phyloP scores from a whole-genome alignment of 2,888 invertebrate genomes.

The Mamestra brassicae region DNA sequence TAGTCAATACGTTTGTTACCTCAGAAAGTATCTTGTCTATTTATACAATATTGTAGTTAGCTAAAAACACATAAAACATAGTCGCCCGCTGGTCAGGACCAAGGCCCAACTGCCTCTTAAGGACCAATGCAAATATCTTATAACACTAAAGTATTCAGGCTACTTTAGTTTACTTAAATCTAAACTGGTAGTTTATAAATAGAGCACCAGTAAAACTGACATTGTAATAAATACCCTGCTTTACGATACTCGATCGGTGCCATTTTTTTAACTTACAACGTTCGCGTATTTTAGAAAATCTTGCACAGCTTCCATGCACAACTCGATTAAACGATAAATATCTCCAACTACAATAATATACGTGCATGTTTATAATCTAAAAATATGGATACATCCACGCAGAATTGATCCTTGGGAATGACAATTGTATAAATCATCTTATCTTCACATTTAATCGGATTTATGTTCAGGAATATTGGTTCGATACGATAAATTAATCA shows the following conservation, averaged over 20 bases:
- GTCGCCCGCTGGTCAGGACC: slow-evolving; percentile 61
- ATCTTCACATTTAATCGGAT: slow-evolving; percentile 87
- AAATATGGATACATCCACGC: slow-evolving; percentile 63
- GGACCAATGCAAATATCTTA: slow-evolving; percentile 60
- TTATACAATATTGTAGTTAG: slow-evolving; percentile 43
- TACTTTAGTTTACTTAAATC: slow-evolving; percentile 70
- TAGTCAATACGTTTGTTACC: slow-evolving; percentile 19
- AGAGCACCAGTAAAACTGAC: slow-evolving; percentile 72
- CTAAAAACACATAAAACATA: slow-evolving; percentile 65
- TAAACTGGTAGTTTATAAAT: slow-evolving; percentile 74
- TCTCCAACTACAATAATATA: slow-evolving; percentile 46
- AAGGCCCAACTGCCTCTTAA: slow-evolving; percentile 53
- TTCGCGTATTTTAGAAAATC: slow-evolving; percentile 39
- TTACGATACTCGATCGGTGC: slow-evolving; percentile 62
- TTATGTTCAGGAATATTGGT: slow-evolving; percentile 85
- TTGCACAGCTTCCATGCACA: slow-evolving; percentile 29
- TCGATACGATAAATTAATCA: slow-evolving; percentile 89
- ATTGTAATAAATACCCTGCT: slow-evolving; percentile 67
- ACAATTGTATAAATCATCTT: slow-evolving; percentile 86
- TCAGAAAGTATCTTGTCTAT: slow-evolving; percentile 34
- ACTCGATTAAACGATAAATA: slow-evolving; percentile 48
- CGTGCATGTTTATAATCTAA: slow-evolving; percentile 41
- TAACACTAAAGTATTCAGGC: slow-evolving; percentile 69
- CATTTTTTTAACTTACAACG: slow-evolving; percentile 60
- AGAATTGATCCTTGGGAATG: slow-evolving; percentile 72